Percentiles rank a stretch among this genome's conserved stretches.
These are phyloP conservation scores for Spisula subtruncata DNA, from an alignment of 2,888 invertebrate species.

Conservation along the genomic window DNA sequence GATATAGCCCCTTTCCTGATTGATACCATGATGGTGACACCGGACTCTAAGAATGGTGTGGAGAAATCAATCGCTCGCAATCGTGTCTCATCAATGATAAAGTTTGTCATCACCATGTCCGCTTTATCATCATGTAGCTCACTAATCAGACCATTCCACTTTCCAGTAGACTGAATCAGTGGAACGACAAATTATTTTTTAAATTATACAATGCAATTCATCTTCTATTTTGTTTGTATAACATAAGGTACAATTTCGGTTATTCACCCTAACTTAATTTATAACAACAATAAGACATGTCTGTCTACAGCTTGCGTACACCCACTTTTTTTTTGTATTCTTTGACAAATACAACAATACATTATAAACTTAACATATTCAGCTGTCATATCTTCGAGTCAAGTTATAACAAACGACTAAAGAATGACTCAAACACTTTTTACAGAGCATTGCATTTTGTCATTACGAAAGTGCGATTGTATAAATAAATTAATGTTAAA, in stretches of 20 bases:
- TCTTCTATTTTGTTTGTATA: no score
- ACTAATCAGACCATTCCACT: slow-evolving; percentile 87
- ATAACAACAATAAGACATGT: no score
- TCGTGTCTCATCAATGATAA: slow-evolving; percentile 87
- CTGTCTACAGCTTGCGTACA: no score
- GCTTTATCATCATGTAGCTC: slow-evolving; percentile 84
- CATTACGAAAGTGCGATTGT: no score
- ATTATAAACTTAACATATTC: no score
- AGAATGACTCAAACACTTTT: no score
- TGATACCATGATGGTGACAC: slow-evolving; percentile 87
- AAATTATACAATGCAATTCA: background rate
- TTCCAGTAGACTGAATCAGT: slow-evolving; percentile 66
- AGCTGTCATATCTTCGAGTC: no score
- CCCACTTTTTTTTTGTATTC: no score
- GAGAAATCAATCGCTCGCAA: slow-evolving; percentile 85
- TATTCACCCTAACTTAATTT: background rate
- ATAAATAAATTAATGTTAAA: no score
- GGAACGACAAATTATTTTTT: background rate
- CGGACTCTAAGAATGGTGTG: slow-evolving; percentile 87
- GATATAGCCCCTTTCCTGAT: slow-evolving; percentile 87
- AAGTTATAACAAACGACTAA: no score
- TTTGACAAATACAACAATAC: no score
- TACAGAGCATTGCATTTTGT: no score
- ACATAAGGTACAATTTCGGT: background rate
- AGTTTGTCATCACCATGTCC: slow-evolving; percentile 87